Evolutionary conservation across 2,797 vertebrate genomes (phyloP).

Genomic region (Catostomus latipinnis): DNA sequence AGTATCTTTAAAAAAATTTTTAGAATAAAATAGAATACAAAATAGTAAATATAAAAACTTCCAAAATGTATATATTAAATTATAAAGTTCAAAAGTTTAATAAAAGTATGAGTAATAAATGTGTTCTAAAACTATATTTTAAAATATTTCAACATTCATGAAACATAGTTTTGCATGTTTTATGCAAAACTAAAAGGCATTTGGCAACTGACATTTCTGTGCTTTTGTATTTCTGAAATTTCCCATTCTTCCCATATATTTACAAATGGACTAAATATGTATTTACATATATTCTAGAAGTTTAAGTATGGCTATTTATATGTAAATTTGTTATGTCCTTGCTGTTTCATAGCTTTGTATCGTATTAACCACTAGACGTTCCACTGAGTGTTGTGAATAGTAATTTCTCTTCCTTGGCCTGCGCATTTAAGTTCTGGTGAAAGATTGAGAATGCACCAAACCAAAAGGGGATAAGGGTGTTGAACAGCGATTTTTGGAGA

Average conservation of each 20-base stretch:
- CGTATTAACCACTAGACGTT: neutral
- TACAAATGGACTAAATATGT: neutral
- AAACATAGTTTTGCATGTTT: neutral
- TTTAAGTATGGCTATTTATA: neutral
- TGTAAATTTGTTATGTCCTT: neutral
- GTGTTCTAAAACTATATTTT: neutral
- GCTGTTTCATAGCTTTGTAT: neutral
- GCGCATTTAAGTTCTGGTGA: neutral
- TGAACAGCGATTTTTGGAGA: neutral
- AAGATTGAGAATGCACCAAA: conserved; percentile 1
- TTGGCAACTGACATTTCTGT: neutral
- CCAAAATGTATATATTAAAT: neutral
- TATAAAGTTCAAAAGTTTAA: no score
- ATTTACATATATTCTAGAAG: neutral
- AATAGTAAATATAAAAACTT: no score
- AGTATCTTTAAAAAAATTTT: no score
- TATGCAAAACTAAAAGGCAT: neutral
- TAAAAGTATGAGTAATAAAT: neutral
- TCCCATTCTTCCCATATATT: neutral
- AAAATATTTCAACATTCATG: neutral
- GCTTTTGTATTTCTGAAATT: neutral
- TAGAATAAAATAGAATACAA: no score
- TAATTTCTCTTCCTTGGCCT: neutral
- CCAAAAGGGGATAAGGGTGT: conserved; percentile 5
- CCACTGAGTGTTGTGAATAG: neutral